Conservation (phyloP, 2,797 vertebrate genomes). For the Notoglanidium macrostoma region DNA sequence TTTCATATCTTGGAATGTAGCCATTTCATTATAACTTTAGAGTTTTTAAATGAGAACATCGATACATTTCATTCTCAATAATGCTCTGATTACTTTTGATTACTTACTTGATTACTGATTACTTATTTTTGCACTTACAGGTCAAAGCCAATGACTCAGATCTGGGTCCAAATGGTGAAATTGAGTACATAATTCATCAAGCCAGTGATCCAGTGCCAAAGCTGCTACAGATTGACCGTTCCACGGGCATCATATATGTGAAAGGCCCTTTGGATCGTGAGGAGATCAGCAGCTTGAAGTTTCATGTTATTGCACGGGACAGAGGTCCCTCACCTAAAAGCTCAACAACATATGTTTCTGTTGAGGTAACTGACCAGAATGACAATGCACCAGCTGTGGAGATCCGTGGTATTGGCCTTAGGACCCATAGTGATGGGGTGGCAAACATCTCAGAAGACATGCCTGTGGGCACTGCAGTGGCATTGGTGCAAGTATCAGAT, state of each 20-base stretch:
- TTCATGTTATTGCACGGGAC: conserved; percentile 93
- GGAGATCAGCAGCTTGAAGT: conserved; percentile 89
- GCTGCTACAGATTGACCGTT: conserved; percentile 88
- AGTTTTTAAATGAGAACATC: not conserved
- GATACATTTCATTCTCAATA: not conserved
- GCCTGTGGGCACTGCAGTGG: conserved; percentile 93
- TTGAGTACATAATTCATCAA: conserved; percentile 96
- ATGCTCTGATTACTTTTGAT: not conserved
- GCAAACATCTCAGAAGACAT: conserved; percentile 98
- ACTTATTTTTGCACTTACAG: conserved; percentile 69
- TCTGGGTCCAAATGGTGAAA: conserved; percentile 93
- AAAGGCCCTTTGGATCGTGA: conserved; percentile 93
- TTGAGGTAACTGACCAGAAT: conserved; percentile 94
- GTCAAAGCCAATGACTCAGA: conserved; percentile 97
- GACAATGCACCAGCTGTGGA: conserved; percentile 96
- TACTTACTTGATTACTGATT: not conserved
- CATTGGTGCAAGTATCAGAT: conserved; percentile 96
- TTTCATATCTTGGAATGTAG: not conserved
- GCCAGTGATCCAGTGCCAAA: conserved; percentile 88
- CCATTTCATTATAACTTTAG: not conserved
- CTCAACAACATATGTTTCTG: conserved; percentile 91
- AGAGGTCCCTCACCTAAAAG: conserved; percentile 95
- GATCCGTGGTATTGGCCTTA: conserved; percentile 94
- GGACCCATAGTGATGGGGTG: conserved; percentile 93
- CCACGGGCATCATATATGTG: conserved; percentile 91